Percentiles rank a stretch among this genome's conserved stretches.
Conservation (phyloP, 2,888 invertebrate genomes). For the Rhorus exstirpatorius region DNA sequence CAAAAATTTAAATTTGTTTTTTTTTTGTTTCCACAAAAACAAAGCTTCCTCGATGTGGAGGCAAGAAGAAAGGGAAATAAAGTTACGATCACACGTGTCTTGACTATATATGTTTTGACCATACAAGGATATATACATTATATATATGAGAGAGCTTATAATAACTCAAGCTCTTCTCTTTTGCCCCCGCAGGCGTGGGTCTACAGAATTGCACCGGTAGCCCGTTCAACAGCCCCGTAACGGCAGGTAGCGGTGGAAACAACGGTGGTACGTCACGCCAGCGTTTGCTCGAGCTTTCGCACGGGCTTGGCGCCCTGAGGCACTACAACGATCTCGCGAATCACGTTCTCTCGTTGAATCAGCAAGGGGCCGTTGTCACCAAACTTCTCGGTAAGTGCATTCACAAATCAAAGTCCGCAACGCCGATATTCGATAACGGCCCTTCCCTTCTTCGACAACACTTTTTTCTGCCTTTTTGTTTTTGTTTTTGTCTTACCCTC, state of each 20-base stretch:
- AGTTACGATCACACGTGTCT: too few species aligned
- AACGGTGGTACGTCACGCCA: slow-evolving; percentile 89
- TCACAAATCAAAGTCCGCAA: slow-evolving; percentile 59
- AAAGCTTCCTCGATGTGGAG: too few species aligned
- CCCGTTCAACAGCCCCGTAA: slow-evolving; percentile 76
- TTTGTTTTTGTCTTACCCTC: background rate
- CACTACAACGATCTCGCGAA: slow-evolving; percentile 95
- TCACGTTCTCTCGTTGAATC: slow-evolving; percentile 92
- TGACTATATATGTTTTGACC: background rate
- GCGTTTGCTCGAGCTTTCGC: slow-evolving; percentile 92
- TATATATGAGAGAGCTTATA: background rate
- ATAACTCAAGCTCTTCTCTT: slow-evolving; percentile 32
- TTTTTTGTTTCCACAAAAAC: too few species aligned
- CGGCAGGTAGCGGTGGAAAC: slow-evolving; percentile 74
- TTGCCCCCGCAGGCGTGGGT: slow-evolving; percentile 80
- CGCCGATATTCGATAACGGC: slow-evolving; percentile 7
- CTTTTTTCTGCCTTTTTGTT: background rate
- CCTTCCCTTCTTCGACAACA: background rate
- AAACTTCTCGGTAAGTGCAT: slow-evolving; percentile 93
- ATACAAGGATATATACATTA: background rate
- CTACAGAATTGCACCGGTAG: slow-evolving; percentile 82
- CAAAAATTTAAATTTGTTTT: too few species aligned
- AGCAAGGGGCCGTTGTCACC: slow-evolving; percentile 95
- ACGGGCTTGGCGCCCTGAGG: slow-evolving; percentile 91
- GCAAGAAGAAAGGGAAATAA: too few species aligned